Evolutionary conservation across 1,140 invertebrate species (phyloP).

Genomic region (Papilio helenus): DNA sequence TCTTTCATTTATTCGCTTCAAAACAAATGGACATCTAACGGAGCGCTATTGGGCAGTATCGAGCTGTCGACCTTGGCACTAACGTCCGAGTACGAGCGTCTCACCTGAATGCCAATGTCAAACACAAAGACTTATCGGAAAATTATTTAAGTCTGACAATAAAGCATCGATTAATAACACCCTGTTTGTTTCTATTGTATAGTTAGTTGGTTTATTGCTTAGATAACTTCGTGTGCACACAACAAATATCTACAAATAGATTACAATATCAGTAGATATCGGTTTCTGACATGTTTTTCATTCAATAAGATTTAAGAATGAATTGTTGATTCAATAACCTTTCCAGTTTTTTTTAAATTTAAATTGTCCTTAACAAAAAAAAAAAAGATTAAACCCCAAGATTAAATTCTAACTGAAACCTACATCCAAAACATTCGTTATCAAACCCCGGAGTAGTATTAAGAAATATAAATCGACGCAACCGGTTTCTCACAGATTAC

Average conservation of each 20-base stretch:
- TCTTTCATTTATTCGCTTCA: conserved; percentile 3
- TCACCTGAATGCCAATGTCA: conserved; percentile 71
- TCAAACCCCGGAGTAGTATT: neutral
- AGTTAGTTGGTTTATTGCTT: neutral
- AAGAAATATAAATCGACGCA: conserved; percentile 22
- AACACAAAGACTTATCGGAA: conserved; percentile 42
- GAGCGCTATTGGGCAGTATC: conserved; percentile 49
- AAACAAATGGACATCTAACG: conserved; percentile 40
- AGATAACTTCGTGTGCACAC: neutral
- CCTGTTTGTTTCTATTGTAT: conserved; percentile 14
- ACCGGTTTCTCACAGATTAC: conserved; percentile 31
- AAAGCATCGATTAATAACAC: conserved; percentile 12
- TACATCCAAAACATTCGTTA: neutral
- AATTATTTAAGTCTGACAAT: conserved; percentile 29
- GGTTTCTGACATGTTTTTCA: neutral
- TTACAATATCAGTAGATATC: neutral
- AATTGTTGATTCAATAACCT: neutral
- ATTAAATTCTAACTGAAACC: neutral
- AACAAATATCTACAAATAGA: neutral
- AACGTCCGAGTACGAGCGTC: conserved; percentile 55
- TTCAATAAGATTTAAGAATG: neutral
- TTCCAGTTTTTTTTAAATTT: neutral
- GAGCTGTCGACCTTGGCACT: conserved; percentile 64
- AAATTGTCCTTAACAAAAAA: neutral
- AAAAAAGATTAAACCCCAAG: neutral